Percentiles rank a stretch among this genome's conserved stretches.
Evolutionary conservation across 1,140 invertebrate species (phyloP).

Genomic region (Drusus annulatus): DNA sequence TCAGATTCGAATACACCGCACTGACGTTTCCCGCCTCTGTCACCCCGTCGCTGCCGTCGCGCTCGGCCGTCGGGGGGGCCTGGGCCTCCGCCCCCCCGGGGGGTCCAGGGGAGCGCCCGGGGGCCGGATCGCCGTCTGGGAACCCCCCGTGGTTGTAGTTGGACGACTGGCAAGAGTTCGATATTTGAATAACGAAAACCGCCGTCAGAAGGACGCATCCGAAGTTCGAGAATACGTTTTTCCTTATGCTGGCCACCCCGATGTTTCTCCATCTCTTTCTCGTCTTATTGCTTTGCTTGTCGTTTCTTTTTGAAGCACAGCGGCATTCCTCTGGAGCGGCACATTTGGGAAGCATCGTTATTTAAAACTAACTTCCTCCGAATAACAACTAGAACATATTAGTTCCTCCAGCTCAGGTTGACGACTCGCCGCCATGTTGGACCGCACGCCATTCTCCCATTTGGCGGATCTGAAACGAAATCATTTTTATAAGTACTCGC

Average conservation of each 20-base stretch:
- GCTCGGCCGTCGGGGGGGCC: constrained; percentile 6
- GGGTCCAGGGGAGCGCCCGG: constrained; percentile 53
- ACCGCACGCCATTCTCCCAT: constrained; percentile 32
- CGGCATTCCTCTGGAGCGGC: constrained; percentile 1
- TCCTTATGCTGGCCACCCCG: constrained; percentile 1
- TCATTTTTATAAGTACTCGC: constrained; percentile 17
- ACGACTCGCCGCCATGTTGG: neutral
- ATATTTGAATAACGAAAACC: constrained; percentile 12
- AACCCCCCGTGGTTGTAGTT: constrained; percentile 44
- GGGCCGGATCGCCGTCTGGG: constrained; percentile 50
- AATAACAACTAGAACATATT: constrained; percentile 32
- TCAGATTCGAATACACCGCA: neutral
- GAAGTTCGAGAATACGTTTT: constrained; percentile 31
- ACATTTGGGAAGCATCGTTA: constrained; percentile 43
- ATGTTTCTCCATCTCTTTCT: constrained; percentile 26
- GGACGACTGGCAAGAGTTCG: constrained; percentile 31
- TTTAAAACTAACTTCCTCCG: constrained; percentile 16
- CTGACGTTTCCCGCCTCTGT: constrained; percentile 8
- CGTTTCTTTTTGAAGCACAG: constrained; percentile 17
- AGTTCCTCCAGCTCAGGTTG: neutral
- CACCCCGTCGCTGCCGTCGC: neutral
- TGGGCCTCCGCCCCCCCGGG: neutral
- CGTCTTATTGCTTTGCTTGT: neutral
- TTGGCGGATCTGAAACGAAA: constrained; percentile 40
- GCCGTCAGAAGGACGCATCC: constrained; percentile 29